These are phyloP conservation scores for Ceratoteleas bidentatus DNA, from an alignment of 1,140 invertebrate genomes.

Conservation along the genomic window DNA sequence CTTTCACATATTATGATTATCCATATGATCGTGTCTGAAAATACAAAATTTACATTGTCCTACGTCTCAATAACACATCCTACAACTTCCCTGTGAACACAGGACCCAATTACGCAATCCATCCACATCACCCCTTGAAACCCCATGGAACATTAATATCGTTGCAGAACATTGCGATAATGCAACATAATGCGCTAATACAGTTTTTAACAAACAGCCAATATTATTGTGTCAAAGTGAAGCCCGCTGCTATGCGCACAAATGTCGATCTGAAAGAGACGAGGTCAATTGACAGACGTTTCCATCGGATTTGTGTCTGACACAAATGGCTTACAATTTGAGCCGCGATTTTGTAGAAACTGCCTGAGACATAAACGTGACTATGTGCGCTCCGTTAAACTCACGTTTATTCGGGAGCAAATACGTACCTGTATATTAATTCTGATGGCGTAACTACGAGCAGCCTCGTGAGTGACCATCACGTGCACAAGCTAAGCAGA, in stretches of 20 bases:
- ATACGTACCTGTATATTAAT: constrained; percentile 62
- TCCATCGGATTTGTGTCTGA: constrained; percentile 71
- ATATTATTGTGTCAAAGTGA: constrained; percentile 16
- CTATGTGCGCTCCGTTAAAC: constrained; percentile 40
- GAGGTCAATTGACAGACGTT: constrained; percentile 66
- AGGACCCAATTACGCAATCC: constrained; percentile 32
- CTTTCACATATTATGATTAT: too few relatives aligned
- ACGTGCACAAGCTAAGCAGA: constrained; percentile 25
- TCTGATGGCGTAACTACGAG: constrained; percentile 51
- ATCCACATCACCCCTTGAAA: constrained; percentile 6
- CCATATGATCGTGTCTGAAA: too few relatives aligned
- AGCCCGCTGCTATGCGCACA: constrained; percentile 5
- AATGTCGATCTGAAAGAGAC: constrained; percentile 44
- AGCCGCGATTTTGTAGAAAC: constrained; percentile 56
- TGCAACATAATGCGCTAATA: neutral
- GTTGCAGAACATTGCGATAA: constrained; percentile 26
- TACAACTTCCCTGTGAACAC: constrained; percentile 5
- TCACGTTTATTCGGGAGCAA: constrained; percentile 57
- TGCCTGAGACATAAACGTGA: constrained; percentile 59
- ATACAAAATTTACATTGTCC: neutral
- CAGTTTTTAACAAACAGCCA: constrained; percentile 43
- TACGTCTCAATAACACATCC: neutral
- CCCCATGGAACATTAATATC: neutral
- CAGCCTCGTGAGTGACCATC: constrained; percentile 54
- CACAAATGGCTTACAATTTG: constrained; percentile 65